Evolutionary conservation across 1,140 invertebrate genomes (phyloP), one percentile per base, ranked within the genome.

Genomic region (Bilobella aurantiaca): DNA sequence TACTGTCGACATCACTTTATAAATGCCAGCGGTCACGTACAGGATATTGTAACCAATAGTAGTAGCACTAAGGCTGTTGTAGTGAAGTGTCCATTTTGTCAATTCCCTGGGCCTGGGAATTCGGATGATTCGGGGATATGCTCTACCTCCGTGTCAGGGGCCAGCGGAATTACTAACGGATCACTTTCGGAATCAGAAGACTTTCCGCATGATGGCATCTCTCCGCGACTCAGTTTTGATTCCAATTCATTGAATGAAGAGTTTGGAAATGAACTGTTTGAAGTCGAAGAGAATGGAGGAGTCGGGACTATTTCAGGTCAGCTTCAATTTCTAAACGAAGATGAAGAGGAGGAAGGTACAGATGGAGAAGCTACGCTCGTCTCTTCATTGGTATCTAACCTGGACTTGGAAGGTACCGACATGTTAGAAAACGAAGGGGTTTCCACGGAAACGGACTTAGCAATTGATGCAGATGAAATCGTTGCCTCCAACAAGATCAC

Each of bases 41-140:
- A 30, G 34, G 28, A 49, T 31, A 5, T 12, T 28, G 30, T 5
- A 21, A n/a, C n/a, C n/a, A n/a, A n/a, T n/a, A n/a, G n/a, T n/a
- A n/a, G n/a, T n/a, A 28, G 57, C 16, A 58, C 57, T 5, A 28
- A 12, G 28, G 23, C 8, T 29, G 58, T 27, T 18, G 58, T 42
- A 25, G 49, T 3, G 12, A 34, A 47, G 21, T 16, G 29, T 27
- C 58, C 37, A 21, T 61, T 59, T 25, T 31, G 47, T 56, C 23
- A 29, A 18, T 8, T 21, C 16, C 23, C 42, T 60, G 28, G 63
- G 63, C 32, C 65, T 12, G 62, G 58, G 1, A 67, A 62, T 37
- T 70, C 69, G 8, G 69, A 70, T 30, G 69, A 70, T 21, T 70
- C 69, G 27, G 69, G 69, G 16, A 67, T 69, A 47, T 69, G 68